Evolutionary conservation across 2,797 vertebrate genomes (phyloP).

Genomic region (Micromesistius poutassou): DNA sequence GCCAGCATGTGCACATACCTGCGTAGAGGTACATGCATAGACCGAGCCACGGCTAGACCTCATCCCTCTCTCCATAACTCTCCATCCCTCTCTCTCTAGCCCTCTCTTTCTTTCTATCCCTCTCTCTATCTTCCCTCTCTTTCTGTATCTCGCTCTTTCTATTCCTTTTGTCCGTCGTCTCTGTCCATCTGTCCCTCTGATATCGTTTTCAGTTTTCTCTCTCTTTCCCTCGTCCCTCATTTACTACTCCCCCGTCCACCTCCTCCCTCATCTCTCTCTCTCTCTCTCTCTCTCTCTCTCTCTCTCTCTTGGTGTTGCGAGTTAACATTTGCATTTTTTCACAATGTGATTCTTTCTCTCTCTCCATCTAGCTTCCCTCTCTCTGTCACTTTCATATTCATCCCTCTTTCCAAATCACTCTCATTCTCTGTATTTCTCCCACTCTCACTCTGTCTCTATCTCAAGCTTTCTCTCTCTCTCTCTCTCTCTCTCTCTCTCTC

Average conservation of each 20-base stretch:
- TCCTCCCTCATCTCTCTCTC: slow-evolving; percentile 21
- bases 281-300: slow-evolving; percentile 41
- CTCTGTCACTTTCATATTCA: too few relatives aligned
- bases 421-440: too few relatives aligned
- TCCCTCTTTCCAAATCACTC: too few relatives aligned
- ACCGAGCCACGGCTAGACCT: slow-evolving; percentile 62
- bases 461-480: too few relatives aligned
- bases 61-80: slow-evolving; percentile 8
- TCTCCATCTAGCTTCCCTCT: too few relatives aligned
- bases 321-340: slow-evolving; percentile 59
- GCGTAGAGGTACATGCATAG: slow-evolving; percentile 71
- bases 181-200: background rate
- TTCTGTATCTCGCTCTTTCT: background rate
- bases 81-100: background rate
- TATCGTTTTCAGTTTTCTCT: background rate
- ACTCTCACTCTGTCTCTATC: too few relatives aligned
- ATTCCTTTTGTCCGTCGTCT: background rate
- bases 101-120: background rate
- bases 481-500: too few relatives aligned
- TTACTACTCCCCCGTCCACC: background rate
- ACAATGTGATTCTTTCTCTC: slow-evolving; percentile 53
- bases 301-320: slow-evolving; percentile 50
- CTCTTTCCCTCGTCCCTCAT: background rate
- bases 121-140: background rate
- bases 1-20: slow-evolving; percentile 61